Conservation (phyloP, 2,113 vertebrate genomes). For the Mastomys natalensis region DNA sequence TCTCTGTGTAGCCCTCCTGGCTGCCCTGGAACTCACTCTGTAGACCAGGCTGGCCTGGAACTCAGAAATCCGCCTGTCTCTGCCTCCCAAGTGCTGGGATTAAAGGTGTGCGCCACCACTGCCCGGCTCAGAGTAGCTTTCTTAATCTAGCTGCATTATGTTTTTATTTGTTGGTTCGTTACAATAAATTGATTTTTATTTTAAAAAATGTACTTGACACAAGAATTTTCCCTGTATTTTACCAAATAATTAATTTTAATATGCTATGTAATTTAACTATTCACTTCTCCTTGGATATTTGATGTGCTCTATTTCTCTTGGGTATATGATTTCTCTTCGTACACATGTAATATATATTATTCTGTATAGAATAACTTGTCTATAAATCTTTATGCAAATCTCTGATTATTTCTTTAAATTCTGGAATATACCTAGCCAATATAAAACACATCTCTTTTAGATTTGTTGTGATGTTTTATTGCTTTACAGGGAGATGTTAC, state of each 20-base stretch:
- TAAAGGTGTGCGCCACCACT: too few species aligned
- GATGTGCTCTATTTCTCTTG: background rate
- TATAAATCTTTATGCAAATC: slow-evolving; percentile 21
- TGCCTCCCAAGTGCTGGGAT: too few species aligned
- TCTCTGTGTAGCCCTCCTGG: too few species aligned
- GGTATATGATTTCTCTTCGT: background rate
- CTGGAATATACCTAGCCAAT: slow-evolving; percentile 2
- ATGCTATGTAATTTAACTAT: slow-evolving; percentile 47
- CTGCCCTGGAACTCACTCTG: too few species aligned
- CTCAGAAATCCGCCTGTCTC: too few species aligned
- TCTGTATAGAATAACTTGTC: background rate
- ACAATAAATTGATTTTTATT: background rate
- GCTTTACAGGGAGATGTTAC: slow-evolving; percentile 34
- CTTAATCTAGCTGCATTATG: background rate
- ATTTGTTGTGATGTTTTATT: slow-evolving; percentile 17
- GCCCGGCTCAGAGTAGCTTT: too few species aligned
- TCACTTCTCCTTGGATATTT: background rate
- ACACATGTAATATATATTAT: background rate
- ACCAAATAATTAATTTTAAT: slow-evolving; percentile 39
- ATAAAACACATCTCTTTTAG: background rate
- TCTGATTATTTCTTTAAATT: slow-evolving; percentile 54
- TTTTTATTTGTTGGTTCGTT: background rate
- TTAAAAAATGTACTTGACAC: slow-evolving; percentile 57
- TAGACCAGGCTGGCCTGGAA: too few species aligned
- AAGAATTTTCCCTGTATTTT: slow-evolving; percentile 46